Conservation (phyloP, 2,888 invertebrate genomes). For the Lingula anatina region DNA sequence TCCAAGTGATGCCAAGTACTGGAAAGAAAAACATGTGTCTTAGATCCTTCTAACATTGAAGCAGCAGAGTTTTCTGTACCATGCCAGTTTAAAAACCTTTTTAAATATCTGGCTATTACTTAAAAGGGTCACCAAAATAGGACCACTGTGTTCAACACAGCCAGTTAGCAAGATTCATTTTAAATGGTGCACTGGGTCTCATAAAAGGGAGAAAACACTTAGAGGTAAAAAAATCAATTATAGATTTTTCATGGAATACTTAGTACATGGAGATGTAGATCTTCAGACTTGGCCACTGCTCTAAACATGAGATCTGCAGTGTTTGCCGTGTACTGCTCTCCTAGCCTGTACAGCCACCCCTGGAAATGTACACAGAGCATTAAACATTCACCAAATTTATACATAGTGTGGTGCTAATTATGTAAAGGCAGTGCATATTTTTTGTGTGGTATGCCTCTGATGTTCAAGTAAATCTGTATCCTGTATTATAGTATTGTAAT, state of each 20-base stretch:
- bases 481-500: too few species aligned
- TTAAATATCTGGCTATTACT: neutral
- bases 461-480: too few species aligned
- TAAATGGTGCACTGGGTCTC: too few species aligned
- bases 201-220: too few species aligned
- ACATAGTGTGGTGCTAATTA: too few species aligned
- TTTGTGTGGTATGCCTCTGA: too few species aligned
- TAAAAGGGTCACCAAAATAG: neutral
- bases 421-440: too few species aligned
- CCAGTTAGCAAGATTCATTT: neutral
- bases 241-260: too few species aligned
- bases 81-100: neutral
- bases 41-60: neutral
- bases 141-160: neutral
- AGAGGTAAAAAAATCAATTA: too few species aligned
- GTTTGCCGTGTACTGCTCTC: conserved; percentile 30
- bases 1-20: conserved; percentile 69
- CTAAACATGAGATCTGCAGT: conserved; percentile 60
- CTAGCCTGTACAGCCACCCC: conserved; percentile 66
- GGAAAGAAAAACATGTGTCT: conserved; percentile 25
- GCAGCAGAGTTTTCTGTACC: neutral
- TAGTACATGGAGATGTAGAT: too few species aligned
- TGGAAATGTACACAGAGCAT: too few species aligned
- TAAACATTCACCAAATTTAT: too few species aligned
- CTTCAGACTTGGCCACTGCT: conserved; percentile 64